Base-by-base conservation (phyloP, 2,797 vertebrate genomes). In the Neosilurus mollespiculum region DNA sequence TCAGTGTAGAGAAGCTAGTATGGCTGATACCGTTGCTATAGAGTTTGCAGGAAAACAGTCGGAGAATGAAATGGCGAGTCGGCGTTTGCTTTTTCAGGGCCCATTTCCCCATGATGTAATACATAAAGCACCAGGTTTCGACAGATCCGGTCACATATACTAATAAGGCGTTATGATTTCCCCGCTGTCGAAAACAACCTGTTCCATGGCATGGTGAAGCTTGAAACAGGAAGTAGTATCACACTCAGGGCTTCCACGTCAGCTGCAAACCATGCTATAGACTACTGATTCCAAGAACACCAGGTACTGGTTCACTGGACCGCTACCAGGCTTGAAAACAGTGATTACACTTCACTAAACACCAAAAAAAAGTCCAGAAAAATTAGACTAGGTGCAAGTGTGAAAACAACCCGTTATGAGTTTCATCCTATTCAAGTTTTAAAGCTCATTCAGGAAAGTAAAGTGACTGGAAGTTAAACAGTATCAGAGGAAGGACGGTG, bases 331-430 rank as follows among this genome's bases (percentile, higher is more conserved):
- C 22, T 18, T 26, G 24, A 73, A 54, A 73, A 30, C 49, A 54
- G n/a, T 0, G 4, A 73, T 56, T 24, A 2, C 1, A 20, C 16
- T 15, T 22, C 53, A 62, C 34, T 24, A 34, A 58, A 75, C 2
- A 43, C 37, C 2, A 2, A 43, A 43, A 43, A 43, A 43, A 43
- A 34, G 9, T 56, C 16, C 16, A 15, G n/a, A 71, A 16, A 70
- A 0, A 70, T 7, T 2, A 43, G 3, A 59, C 4, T 2, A 58
- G 18, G 22, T 1, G 4, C 59, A 51, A 65, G 77, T 79, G 77
- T 79, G 43, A 79, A 79, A 79, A 79, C 61, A 20, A 22, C 43
- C 77, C 24, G 26, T 4, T 4, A 34, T 58, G 24, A n/a, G 75
- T 15, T n/a, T 15, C 22, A 62, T 34, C 9, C 34, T 78, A n/a